Conservation (phyloP, 1,140 invertebrate species). For the Drosophila sucinea region DNA sequence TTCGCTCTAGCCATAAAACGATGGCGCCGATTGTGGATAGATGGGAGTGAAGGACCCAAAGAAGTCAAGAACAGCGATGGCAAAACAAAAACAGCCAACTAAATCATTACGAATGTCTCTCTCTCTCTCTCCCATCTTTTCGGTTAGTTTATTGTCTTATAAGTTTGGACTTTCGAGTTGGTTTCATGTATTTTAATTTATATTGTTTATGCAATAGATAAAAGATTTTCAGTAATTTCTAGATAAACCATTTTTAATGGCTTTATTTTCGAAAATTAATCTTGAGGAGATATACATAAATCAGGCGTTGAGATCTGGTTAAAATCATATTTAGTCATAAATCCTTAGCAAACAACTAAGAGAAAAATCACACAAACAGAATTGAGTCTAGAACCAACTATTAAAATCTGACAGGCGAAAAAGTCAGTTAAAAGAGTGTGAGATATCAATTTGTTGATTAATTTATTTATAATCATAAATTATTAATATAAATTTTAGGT, state of each 20-base stretch:
- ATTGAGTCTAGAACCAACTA: too few species aligned
- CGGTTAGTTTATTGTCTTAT: slow-evolving; percentile 7
- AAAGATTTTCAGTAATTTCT: slow-evolving; percentile 1
- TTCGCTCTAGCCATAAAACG: slow-evolving; percentile 52
- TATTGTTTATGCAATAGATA: slow-evolving; percentile 13
- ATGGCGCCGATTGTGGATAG: slow-evolving; percentile 44
- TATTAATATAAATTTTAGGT: too few species aligned
- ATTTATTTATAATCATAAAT: too few species aligned
- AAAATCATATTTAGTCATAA: too few species aligned
- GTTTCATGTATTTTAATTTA: slow-evolving; percentile 15
- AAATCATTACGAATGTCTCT: slow-evolving; percentile 16
- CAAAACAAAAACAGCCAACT: slow-evolving; percentile 47
- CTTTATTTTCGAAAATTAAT: neutral
- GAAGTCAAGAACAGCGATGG: slow-evolving; percentile 43
- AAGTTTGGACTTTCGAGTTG: slow-evolving; percentile 11
- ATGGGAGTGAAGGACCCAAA: slow-evolving; percentile 15
- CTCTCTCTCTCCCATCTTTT: neutral
- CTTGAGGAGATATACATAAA: neutral
- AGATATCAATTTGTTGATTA: too few species aligned
- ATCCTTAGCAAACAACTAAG: too few species aligned
- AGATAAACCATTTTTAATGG: slow-evolving; percentile 1
- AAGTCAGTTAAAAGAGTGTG: too few species aligned
- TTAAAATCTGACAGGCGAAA: too few species aligned
- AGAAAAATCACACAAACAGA: too few species aligned
- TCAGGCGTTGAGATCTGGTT: neutral